These are phyloP conservation scores for Antheraea assamensis DNA, from an alignment of 2,888 invertebrate genomes.

Conservation along the genomic window DNA sequence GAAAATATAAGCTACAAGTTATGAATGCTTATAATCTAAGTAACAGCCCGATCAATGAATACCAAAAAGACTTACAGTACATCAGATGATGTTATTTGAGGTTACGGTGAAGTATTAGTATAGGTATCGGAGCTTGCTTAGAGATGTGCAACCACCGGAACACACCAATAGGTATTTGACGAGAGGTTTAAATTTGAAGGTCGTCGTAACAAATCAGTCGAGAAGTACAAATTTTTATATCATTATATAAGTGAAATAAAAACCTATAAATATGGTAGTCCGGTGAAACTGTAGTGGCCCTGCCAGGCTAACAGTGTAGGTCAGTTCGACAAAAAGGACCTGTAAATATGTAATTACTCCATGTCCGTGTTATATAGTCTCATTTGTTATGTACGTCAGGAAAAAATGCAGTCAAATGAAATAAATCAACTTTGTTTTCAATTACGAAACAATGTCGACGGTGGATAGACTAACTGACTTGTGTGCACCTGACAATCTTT, in stretches of 20 bases:
- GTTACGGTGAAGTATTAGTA: too few relatives aligned
- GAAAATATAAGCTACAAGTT: neutral
- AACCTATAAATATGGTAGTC: too few relatives aligned
- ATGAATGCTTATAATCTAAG: neutral
- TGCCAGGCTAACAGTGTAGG: too few relatives aligned
- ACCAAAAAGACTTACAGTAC: neutral
- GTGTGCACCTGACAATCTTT: neutral
- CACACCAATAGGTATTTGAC: neutral
- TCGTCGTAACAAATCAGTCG: neutral
- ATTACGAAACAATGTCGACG: neutral
- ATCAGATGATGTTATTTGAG: too few relatives aligned
- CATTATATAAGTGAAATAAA: too few relatives aligned
- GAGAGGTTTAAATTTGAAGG: neutral
- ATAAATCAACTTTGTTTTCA: too few relatives aligned
- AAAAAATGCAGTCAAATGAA: too few relatives aligned
- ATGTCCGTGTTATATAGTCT: too few relatives aligned
- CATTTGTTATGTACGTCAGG: too few relatives aligned
- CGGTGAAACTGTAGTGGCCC: too few relatives aligned
- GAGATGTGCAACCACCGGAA: neutral
- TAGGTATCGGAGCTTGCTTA: neutral
- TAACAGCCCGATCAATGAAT: neutral
- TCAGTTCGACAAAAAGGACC: too few relatives aligned
- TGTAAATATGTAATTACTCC: too few relatives aligned
- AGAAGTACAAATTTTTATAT: neutral
- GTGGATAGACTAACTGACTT: neutral